Base-by-base conservation (phyloP, 2,888 invertebrate species). In the Eubasilissa splendida region DNA sequence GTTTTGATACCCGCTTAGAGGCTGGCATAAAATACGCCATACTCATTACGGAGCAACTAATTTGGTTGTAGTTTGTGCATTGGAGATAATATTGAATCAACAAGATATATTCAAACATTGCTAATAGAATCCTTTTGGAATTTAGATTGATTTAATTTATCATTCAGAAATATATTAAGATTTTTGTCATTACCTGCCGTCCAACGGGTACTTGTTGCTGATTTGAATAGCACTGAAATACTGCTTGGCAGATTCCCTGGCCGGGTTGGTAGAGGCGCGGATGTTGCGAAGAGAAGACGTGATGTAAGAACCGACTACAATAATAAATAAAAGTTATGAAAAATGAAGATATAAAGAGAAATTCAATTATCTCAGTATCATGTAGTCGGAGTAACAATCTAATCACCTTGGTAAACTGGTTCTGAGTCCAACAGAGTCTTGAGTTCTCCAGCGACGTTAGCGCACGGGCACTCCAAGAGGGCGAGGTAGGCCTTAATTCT, bases 401-500 rank as follows among this genome's bases (percentile, higher is more conserved):
- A 52, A 31, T 33, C 86, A 91, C 91, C 91, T 92, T 98, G 97
- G 85, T 95, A 93, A 11, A 95, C 92, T 0, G 93, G 92, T 87
- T 97, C 97, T 1, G 86, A 85, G 50, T 95, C 94, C n/a, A 97
- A 87, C 14, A 95, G 87, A 33, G 92, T 91, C 85, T 95, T 95
- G 83, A 98, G 89, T 63, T 92, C 92, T 63, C 90, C 92, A 0
- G 96, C 95, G 4, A 95, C 91, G 52, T 93, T 91, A 0, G 92
- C 92, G 83, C 92, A 94, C 0, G 97, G 95, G 85, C 97, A 97
- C 14, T 92, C 89, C 77, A 95, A 93, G 3, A 94, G 88, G 0
- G 94, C 93, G 60, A 96, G 89, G 87, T 97, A 98, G 0, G 95
- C 95, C 87, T 95, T 95, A 87, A 97, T 97, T 70, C 98, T 93